These are phyloP conservation scores for Montifringilla adamsi DNA, from an alignment of 2,113 vertebrate genomes.

Conservation along the genomic window DNA sequence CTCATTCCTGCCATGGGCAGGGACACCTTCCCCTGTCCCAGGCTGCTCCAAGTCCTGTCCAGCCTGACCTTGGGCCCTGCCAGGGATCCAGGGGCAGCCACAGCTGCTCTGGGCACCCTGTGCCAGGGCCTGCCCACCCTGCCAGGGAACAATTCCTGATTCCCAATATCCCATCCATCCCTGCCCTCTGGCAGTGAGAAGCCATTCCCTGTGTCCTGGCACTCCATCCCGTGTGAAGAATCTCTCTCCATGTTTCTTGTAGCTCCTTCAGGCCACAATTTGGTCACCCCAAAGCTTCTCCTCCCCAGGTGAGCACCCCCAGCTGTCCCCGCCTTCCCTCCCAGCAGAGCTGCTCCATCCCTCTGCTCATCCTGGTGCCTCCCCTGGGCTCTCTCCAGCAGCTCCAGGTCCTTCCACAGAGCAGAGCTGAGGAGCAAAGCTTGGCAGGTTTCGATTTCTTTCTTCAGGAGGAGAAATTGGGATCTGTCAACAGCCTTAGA, in stretches of 20 bases:
- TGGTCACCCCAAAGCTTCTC: neutral
- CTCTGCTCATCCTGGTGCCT: neutral
- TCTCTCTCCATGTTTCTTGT: accelerated
- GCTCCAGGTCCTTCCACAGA: neutral
- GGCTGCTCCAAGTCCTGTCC: neutral
- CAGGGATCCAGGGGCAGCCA: neutral
- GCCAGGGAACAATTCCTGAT: neutral
- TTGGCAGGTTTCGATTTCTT: neutral
- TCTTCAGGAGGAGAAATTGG: neutral
- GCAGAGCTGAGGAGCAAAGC: neutral
- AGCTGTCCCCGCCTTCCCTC: too few relatives aligned
- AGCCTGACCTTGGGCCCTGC: neutral
- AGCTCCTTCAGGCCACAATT: accelerated
- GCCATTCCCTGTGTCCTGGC: neutral
- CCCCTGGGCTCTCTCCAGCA: neutral
- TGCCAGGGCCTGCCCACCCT: neutral
- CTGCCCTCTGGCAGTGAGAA: neutral
- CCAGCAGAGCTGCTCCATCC: neutral
- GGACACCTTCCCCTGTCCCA: neutral
- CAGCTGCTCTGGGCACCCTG: neutral
- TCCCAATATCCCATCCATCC: neutral
- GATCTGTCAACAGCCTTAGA: neutral
- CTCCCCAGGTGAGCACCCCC: neutral
- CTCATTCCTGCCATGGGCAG: too few relatives aligned
- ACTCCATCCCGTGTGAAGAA: accelerated